These are phyloP conservation scores for Rhopalosiphum maidis DNA, from an alignment of 1,140 invertebrate species.

Conservation along the genomic window DNA sequence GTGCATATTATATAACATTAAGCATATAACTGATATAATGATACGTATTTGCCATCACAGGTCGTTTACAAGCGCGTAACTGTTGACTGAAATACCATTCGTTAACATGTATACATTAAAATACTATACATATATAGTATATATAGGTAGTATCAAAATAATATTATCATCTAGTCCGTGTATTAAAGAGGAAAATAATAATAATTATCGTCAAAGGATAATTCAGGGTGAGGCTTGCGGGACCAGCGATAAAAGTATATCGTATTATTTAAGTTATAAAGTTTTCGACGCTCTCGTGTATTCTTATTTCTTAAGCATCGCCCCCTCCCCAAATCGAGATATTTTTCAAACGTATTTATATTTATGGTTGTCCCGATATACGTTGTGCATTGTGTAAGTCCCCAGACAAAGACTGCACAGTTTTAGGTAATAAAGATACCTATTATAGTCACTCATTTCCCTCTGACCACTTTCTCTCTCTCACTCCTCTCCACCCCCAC, in stretches of 20 bases:
- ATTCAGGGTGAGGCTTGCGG: background rate
- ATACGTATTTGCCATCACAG: no score
- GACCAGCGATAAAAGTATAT: background rate
- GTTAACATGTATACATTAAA: background rate
- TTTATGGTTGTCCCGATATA: background rate
- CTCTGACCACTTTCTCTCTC: background rate
- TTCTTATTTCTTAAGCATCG: background rate
- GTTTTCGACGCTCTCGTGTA: background rate
- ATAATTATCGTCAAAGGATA: background rate
- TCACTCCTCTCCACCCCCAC: background rate
- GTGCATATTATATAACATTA: background rate
- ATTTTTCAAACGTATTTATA: background rate
- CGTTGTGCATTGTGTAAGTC: background rate
- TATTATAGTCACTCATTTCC: background rate
- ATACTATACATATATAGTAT: no score
- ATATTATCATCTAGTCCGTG: background rate
- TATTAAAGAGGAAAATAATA: background rate
- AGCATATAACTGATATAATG: background rate
- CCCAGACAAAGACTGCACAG: background rate
- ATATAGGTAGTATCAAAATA: background rate
- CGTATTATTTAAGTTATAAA: background rate
- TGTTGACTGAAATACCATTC: background rate
- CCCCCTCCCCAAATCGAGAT: background rate
- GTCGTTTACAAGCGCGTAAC: background rate
- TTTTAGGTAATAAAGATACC: background rate